phyloP scores from a whole-genome alignment of 1,140 invertebrate genomes.

The Bombus ignitus region DNA sequence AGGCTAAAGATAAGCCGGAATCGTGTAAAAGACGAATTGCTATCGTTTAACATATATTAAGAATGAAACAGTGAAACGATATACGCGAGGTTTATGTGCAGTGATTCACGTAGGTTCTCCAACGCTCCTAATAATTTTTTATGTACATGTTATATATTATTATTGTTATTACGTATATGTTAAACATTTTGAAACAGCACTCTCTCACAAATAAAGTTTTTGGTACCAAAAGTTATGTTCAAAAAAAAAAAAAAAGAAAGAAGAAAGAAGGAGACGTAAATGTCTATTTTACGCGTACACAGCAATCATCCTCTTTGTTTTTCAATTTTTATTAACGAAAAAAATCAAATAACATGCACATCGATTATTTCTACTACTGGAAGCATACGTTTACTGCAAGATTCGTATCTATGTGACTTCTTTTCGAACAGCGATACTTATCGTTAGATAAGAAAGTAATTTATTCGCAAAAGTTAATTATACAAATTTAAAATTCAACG shows the following conservation, averaged over 20 bases:
- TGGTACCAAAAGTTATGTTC: not conserved
- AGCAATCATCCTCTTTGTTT: not conserved
- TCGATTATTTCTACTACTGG: no score
- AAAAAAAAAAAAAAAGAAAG: no score
- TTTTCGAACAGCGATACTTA: not conserved
- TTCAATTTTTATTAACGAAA: not conserved
- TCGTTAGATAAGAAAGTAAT: not conserved
- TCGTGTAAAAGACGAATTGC: not conserved
- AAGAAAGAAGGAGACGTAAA: no score
- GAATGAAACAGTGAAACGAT: not conserved
- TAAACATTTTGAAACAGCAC: not conserved
- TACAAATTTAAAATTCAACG: not conserved
- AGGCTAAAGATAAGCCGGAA: not conserved
- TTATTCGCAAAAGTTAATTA: not conserved
- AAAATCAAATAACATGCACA: no score
- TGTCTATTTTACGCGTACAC: no score
- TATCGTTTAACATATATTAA: not conserved
- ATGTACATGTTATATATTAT: no score
- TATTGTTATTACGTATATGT: no score
- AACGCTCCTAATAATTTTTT: no score
- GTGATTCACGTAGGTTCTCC: no score
- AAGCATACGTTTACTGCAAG: not conserved
- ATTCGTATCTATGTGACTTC: not conserved
- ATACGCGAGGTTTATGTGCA: not conserved
- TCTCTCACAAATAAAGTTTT: not conserved